phyloP scores from a whole-genome alignment of 2,888 invertebrate species.

The Syrphus vitripennis region DNA sequence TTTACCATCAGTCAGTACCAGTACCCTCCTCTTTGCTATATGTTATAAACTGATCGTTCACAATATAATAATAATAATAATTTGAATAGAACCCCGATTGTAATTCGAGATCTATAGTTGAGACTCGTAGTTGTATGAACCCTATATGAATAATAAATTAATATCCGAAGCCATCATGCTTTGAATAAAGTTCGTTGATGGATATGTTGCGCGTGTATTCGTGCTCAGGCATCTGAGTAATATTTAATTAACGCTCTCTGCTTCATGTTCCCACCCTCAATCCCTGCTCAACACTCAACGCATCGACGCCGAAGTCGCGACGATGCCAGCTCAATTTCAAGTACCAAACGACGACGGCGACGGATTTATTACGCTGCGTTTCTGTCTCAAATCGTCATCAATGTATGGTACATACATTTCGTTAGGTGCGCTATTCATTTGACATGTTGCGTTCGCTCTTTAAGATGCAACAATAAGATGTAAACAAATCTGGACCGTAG shows the following conservation, averaged over 20 bases:
- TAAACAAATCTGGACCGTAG: conserved; percentile 58
- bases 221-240: conserved; percentile 54
- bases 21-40: conserved; percentile 11
- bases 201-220: conserved; percentile 29
- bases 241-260: conserved; percentile 65
- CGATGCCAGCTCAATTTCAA: conserved; percentile 56
- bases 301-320: neutral
- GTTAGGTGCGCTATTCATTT: conserved; percentile 63
- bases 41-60: conserved; percentile 20
- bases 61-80: conserved; percentile 15
- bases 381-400: conserved; percentile 12
- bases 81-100: conserved; percentile 46
- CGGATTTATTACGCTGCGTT: conserved; percentile 58
- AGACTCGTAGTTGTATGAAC: conserved; percentile 19
- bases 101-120: conserved; percentile 55
- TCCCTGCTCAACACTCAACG: neutral
- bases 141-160: conserved; percentile 49
- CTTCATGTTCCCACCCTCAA: conserved; percentile 8
- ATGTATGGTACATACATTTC: conserved; percentile 23
- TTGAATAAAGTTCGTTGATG: conserved; percentile 38
- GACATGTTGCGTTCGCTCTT: conserved; percentile 54
- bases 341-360: conserved; percentile 56
- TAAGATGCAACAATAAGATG: conserved; percentile 57
- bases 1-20: conserved; percentile 11
- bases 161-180: conserved; percentile 43